A percentile compares a stretch with the other conserved stretches of the same genome.
Conservation (phyloP, 2,797 vertebrate genomes). For the Takifugu ocellatus region DNA sequence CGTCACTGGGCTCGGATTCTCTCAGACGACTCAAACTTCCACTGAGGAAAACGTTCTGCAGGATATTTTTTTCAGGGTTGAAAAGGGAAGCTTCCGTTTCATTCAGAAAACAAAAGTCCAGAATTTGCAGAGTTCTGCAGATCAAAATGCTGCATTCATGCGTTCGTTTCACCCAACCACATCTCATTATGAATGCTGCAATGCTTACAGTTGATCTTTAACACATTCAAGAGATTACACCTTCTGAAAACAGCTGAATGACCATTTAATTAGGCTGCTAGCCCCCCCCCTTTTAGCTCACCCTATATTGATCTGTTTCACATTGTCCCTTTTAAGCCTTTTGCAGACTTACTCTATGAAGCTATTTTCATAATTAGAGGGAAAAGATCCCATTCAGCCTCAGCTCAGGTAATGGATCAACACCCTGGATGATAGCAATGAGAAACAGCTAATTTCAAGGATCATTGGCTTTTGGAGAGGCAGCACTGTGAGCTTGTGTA, state of each 20-base stretch:
- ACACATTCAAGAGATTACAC: constrained; percentile 4
- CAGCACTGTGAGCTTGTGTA: constrained; percentile 37
- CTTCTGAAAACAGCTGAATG: constrained; percentile 7
- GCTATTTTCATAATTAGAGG: constrained; percentile 56
- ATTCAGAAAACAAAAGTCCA: constrained; percentile 10
- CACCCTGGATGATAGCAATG: constrained; percentile 41
- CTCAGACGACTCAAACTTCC: too few species aligned
- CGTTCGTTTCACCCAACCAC: too few species aligned
- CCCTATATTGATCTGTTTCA: constrained; percentile 2
- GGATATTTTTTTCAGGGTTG: too few species aligned
- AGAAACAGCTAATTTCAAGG: constrained; percentile 66
- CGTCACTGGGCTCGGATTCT: too few species aligned
- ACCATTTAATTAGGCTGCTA: constrained; percentile 1
- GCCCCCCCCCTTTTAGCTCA: not conserved
- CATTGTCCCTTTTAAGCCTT: constrained; percentile 5
- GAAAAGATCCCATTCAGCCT: constrained; percentile 51
- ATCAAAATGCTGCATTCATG: not conserved
- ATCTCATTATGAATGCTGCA: too few species aligned
- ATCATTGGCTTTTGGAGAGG: constrained; percentile 57
- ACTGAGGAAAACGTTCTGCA: too few species aligned
- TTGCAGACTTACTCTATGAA: constrained; percentile 39
- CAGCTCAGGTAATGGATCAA: constrained; percentile 56
- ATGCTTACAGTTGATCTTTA: constrained; percentile 13
- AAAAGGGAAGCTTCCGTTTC: not conserved
- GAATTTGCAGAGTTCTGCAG: not conserved